phyloP scores from a whole-genome alignment of 2,888 invertebrate species.

The Heteromurus nitidus region DNA sequence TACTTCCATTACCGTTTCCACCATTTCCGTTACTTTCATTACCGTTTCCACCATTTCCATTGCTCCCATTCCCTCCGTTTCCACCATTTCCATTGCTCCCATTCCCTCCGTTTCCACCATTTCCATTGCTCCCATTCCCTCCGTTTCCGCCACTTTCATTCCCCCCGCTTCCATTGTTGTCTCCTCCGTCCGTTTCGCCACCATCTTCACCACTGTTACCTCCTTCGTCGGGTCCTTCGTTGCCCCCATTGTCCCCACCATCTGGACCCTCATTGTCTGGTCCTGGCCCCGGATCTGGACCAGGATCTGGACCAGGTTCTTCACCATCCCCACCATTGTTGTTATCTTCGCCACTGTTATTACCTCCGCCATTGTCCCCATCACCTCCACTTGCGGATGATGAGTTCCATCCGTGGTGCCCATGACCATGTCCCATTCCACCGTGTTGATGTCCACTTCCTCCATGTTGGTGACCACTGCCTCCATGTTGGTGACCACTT shows the following conservation, averaged over 20 bases:
- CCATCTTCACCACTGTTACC: constrained; percentile 1
- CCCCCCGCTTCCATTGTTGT: constrained; percentile 12
- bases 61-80: background rate
- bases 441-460: background rate
- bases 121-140: background rate
- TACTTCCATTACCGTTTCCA: background rate
- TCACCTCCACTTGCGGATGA: constrained; percentile 12
- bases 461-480: constrained; percentile 8
- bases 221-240: constrained; percentile 7
- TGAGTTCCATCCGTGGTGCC: background rate
- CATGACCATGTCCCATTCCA: background rate
- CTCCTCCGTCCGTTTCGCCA: background rate
- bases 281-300: background rate
- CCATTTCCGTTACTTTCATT: constrained; percentile 1
- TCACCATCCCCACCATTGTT: background rate
- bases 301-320: background rate
- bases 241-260: background rate
- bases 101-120: background rate
- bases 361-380: too few species aligned
- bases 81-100: background rate
- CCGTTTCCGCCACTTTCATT: constrained; percentile 26
- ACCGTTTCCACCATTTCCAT: constrained; percentile 24
- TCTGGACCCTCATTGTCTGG: background rate
- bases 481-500: constrained; percentile 7
- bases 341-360: background rate